Evolutionary conservation across 2,888 invertebrate genomes (phyloP).

Genomic region (Apamea epomidion): DNA sequence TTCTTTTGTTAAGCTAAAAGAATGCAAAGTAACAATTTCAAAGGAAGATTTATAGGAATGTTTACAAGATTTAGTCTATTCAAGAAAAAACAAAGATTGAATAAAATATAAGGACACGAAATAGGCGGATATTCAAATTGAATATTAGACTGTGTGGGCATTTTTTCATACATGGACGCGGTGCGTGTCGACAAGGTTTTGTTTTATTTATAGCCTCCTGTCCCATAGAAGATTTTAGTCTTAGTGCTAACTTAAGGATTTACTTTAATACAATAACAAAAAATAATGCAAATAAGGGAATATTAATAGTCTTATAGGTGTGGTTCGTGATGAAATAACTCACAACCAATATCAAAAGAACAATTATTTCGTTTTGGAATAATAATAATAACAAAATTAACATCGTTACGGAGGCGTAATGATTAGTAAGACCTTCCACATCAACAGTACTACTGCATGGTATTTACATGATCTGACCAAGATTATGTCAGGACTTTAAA

Average conservation of each 20-base stretch:
- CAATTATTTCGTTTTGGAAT: not conserved
- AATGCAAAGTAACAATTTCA: slow-evolving; percentile 50
- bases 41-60: slow-evolving; percentile 46
- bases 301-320: not conserved
- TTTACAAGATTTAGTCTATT: slow-evolving; percentile 45
- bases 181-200: slow-evolving; percentile 6
- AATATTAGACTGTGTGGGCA: slow-evolving; percentile 31
- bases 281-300: not conserved
- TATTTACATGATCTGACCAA: not conserved
- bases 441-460: not conserved
- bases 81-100: slow-evolving; percentile 45
- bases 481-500: too few relatives aligned
- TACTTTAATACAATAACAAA: not conserved
- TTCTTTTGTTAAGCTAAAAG: slow-evolving; percentile 35
- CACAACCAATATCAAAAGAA: not conserved
- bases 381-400: not conserved
- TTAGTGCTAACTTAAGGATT: not conserved
- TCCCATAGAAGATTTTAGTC: not conserved
- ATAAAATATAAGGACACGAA: slow-evolving; percentile 55
- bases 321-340: not conserved
- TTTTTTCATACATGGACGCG: slow-evolving; percentile 32
- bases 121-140: slow-evolving; percentile 60
- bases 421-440: not conserved
- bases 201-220: slow-evolving; percentile 22
- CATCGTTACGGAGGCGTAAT: not conserved